Conservation (phyloP, 2,797 vertebrate genomes). For the Diplodus sargus region DNA sequence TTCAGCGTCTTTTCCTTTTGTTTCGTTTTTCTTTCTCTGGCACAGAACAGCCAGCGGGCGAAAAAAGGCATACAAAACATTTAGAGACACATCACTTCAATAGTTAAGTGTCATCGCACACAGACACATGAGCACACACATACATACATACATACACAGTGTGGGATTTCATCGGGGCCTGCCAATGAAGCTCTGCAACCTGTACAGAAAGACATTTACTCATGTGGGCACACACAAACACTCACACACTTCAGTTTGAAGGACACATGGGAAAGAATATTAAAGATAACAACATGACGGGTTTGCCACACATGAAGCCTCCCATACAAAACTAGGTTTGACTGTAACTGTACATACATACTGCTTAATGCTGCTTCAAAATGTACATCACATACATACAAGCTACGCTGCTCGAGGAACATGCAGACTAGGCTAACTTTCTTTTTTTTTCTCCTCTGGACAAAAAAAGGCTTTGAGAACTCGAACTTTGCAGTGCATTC, state of each 20-base stretch:
- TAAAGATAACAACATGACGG: conserved; percentile 39
- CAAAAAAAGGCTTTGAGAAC: conserved; percentile 74
- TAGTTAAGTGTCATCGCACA: conserved; percentile 51
- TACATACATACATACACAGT: conserved; percentile 37
- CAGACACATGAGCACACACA: conserved; percentile 38
- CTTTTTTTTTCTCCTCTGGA: conserved; percentile 55
- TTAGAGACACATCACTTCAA: conserved; percentile 59
- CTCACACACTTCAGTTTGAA: conserved; percentile 40
- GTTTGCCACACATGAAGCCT: conserved; percentile 38
- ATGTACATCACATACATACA: conserved; percentile 49
- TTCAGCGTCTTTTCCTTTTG: conserved; percentile 62
- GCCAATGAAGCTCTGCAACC: conserved; percentile 87
- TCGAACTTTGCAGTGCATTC: conserved; percentile 71
- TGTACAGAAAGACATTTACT: conserved; percentile 79
- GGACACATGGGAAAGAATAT: conserved; percentile 71
- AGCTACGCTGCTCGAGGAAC: conserved; percentile 69
- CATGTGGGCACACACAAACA: conserved; percentile 36
- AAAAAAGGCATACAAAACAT: conserved; percentile 65
- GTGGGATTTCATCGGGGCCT: conserved; percentile 85
- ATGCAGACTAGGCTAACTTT: conserved; percentile 71
- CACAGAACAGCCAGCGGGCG: conserved; percentile 45
- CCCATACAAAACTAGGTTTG: conserved; percentile 49
- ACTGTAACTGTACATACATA: conserved; percentile 50
- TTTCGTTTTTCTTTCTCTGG: conserved; percentile 61
- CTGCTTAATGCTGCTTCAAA: conserved; percentile 53